phyloP scores from a whole-genome alignment of 2,113 vertebrate species.

The Lepidothrix coronata region DNA sequence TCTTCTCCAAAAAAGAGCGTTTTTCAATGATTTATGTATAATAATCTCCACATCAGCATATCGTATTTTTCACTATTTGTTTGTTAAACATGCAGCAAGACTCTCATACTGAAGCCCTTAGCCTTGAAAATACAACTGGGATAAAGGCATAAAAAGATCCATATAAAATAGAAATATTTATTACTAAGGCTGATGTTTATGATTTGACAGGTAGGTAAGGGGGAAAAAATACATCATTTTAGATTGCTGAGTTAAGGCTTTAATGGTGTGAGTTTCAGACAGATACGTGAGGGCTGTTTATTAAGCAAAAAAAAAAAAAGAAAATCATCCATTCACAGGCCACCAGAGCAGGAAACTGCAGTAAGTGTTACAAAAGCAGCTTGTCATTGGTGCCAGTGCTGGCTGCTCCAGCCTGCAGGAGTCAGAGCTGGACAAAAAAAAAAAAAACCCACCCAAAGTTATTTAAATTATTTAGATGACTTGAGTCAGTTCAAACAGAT shows the following conservation, averaged over 20 bases:
- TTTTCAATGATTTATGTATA: constrained; percentile 68
- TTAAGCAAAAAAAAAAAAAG: neutral
- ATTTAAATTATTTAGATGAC: neutral
- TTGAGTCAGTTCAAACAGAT: neutral
- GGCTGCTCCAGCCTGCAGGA: neutral
- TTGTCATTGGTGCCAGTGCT: neutral
- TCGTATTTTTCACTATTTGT: constrained; percentile 50
- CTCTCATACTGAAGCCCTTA: constrained; percentile 3
- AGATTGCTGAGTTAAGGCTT: constrained; percentile 40
- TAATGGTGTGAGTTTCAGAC: neutral
- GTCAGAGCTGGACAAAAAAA: neutral
- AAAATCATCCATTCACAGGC: neutral
- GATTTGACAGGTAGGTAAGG: constrained; percentile 29
- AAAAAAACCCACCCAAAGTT: too few relatives aligned
- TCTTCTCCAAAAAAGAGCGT: constrained; percentile 47
- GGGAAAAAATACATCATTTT: neutral
- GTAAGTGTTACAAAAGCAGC: neutral
- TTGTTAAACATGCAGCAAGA: constrained; percentile 33
- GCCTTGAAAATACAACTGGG: constrained; percentile 53
- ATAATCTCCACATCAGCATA: constrained; percentile 62
- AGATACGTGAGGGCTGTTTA: neutral
- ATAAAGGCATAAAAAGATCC: constrained; percentile 31
- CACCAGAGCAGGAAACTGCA: neutral
- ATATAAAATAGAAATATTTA: constrained; percentile 64
- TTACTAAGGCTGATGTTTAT: constrained; percentile 27